Percentiles rank a stretch among this genome's conserved stretches.
These are phyloP conservation scores for Erythrolamprus reginae DNA, from an alignment of 2,113 vertebrate genomes.

Conservation along the genomic window DNA sequence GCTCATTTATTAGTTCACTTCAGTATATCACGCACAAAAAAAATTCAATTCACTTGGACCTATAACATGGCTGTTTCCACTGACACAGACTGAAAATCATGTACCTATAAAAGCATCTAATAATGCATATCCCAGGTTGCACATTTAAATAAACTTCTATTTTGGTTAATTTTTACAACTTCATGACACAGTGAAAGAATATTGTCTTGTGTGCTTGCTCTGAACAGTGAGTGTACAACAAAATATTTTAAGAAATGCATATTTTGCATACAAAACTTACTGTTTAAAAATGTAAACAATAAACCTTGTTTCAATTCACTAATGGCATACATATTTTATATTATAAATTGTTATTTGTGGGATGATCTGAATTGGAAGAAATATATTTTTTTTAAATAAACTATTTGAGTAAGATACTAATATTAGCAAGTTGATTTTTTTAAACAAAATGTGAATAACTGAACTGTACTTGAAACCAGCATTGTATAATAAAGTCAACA, in stretches of 20 bases:
- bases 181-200: slow-evolving; percentile 33
- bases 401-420: slow-evolving; percentile 75
- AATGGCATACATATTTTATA: slow-evolving; percentile 76
- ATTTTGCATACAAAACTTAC: slow-evolving; percentile 63
- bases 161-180: slow-evolving; percentile 12
- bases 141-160: slow-evolving; percentile 23
- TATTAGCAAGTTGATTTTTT: slow-evolving; percentile 64
- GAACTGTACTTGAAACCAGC: neutral
- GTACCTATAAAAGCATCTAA: slow-evolving; percentile 39
- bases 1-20: neutral
- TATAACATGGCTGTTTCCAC: slow-evolving; percentile 15
- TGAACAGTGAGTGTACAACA: slow-evolving; percentile 54
- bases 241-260: slow-evolving; percentile 58
- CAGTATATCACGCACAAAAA: neutral
- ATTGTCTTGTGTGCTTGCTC: slow-evolving; percentile 49
- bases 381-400: slow-evolving; percentile 78
- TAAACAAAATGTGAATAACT: slow-evolving; percentile 14
- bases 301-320: slow-evolving; percentile 76
- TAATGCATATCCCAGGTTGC: slow-evolving; percentile 27
- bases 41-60: neutral
- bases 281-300: slow-evolving; percentile 73
- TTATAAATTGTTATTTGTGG: slow-evolving; percentile 70
- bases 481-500: neutral
- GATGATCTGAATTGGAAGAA: slow-evolving; percentile 76
- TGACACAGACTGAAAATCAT: slow-evolving; percentile 26